Base-by-base conservation (phyloP, 2,888 invertebrate genomes). In the Dichetophora obliterata region DNA sequence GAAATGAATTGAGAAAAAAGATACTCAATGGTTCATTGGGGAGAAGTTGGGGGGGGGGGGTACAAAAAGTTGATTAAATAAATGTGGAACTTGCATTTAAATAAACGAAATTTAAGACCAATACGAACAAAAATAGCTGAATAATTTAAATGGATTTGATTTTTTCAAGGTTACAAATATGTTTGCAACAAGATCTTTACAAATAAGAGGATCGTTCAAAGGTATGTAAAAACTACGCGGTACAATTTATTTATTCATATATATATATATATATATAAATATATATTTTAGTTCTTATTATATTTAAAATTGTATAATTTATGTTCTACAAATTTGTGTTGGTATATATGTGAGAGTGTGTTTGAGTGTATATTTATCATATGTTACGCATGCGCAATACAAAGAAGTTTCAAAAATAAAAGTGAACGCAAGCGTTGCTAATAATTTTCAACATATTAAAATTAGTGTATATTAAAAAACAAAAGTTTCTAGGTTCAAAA, bases 401-500 rank as follows among this genome's bases (percentile, higher is more conserved):
- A 48, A 66, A 11, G 43, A 66, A 11, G 43, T 66, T 48, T 66
- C 43, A 48, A 48, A 43, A 43, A 66, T 43, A 66, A 22, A 27
- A 65, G 19, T 34, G n/a, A 66, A 66, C 43, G 43, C 66, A 66
- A 66, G 66, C 66, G 37, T 57, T 57, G 71, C 57, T 6, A 34
- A 57, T 22, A 34, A 34, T 43, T 22, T 11, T 72, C 19, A 75
- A 68, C 52, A 75, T 50, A 69, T n/a, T 43, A 43, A 43, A 43
- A 43, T 43, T 11, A 43, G 43, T 43, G 43, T 43, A 43, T 43
- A 11, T 43, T 43, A 43, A 43, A 43, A 43, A 43, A 11, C n/a
- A n/a, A n/a, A n/a, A 37, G 37, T 37, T 43, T 43, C 43, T 43
- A 43, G 4, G 43, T 77, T 75, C 27, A 63, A 75, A 77, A 70